Evolutionary conservation across 2,797 vertebrate species (phyloP), one percentile per base, ranked within the genome.

Genomic region (Morus bassanus): DNA sequence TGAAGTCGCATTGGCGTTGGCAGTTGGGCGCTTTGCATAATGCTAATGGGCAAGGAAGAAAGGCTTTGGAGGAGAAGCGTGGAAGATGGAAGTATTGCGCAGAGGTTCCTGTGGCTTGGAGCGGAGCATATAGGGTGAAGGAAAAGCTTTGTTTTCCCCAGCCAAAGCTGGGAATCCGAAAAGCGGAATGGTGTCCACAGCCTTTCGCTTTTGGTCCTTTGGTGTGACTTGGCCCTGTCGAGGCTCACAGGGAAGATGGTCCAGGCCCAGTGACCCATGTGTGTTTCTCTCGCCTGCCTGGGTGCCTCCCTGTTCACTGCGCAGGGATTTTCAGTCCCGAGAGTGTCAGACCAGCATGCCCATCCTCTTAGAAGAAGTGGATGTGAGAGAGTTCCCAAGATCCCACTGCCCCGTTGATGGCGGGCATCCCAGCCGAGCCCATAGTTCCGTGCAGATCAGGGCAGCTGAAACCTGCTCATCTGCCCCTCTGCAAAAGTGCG

Each of bases 121-220:
- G 18, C 1, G 0, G 50, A 64, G 70, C 1, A 3, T 11, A 10
- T 1, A 24, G n/a, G 9, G 39, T 53, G 41, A 79, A 76, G 64
- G 65, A 76, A 80, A 70, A 82, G 75, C 22, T 78, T 63, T 75
- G 27, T 28, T 91, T 68, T 85, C 24, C 27, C 27, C 61, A 61
- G 31, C 21, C 2, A 4, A 53, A 30, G 7, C 3, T 59, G 56
- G 67, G 60, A 72, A 88, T 35, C 18, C 2, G 1, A 33, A 67
- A 60, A 54, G 60, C 77, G 19, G 39, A 64, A 18, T 0, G 0
- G 18, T 19, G n/a, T 53, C 50, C 59, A 18, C 33, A 81, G 6
- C 46, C 15, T 64, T 65, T 73, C 4, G 15, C 18, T 12, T 75
- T 67, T 7, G 18, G 48, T 53, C 60, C n/a, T 53, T 80, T 22